Evolutionary conservation across 2,888 invertebrate species (phyloP).

Genomic region (Lepidonotus clava): DNA sequence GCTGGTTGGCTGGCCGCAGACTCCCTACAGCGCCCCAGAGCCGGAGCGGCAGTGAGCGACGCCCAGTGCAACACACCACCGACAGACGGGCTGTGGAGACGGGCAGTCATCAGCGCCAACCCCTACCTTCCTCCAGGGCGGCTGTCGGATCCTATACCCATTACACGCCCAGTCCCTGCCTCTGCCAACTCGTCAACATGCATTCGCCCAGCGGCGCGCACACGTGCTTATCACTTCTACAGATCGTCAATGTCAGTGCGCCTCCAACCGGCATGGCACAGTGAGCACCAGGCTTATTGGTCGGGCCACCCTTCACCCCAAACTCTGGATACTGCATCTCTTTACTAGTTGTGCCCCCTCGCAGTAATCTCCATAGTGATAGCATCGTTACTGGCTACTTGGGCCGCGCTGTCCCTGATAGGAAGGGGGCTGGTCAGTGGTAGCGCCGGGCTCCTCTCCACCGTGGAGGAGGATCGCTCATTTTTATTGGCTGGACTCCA

Average conservation of each 20-base stretch:
- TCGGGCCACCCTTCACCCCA: background rate
- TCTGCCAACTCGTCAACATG: constrained; percentile 26
- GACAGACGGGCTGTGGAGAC: too few relatives aligned
- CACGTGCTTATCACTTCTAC: background rate
- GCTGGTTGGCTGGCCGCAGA: background rate
- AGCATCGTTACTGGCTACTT: constrained; percentile 20
- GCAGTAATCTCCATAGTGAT: constrained; percentile 27
- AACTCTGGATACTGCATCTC: constrained; percentile 15
- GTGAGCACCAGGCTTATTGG: constrained; percentile 18
- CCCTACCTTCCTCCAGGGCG: too few relatives aligned
- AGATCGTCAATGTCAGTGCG: background rate
- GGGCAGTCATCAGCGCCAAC: background rate
- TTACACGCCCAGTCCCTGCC: background rate
- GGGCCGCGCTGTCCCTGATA: background rate
- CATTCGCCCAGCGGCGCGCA: constrained; percentile 17
- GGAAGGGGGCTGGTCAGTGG: too few relatives aligned
- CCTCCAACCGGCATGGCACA: background rate
- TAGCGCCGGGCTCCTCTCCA: too few relatives aligned
- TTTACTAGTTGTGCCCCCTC: background rate
- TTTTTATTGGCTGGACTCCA: background rate
- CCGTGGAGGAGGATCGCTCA: too few relatives aligned
- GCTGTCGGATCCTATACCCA: constrained; percentile 9
- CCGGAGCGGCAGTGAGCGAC: background rate
- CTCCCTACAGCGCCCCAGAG: background rate
- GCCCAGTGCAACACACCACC: too few relatives aligned